Evolutionary conservation across 2,113 vertebrate genomes (phyloP).

Genomic region (Crotalus helleri): DNA sequence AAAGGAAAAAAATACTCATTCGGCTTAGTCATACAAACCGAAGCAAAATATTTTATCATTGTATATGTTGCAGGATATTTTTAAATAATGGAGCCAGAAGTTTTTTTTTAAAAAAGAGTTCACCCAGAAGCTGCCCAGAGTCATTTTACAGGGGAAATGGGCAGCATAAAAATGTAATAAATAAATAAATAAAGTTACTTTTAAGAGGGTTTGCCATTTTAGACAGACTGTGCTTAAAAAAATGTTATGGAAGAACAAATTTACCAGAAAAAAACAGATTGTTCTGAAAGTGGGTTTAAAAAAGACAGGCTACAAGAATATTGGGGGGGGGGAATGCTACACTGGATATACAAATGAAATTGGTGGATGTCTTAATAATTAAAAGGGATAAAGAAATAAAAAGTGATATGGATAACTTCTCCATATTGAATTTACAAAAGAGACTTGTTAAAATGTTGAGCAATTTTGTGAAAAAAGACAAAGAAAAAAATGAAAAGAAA

Average conservation of each 20-base stretch:
- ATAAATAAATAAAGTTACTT: not conserved
- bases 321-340: not conserved
- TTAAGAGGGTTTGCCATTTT: not conserved
- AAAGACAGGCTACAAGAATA: not conserved
- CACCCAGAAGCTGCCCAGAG: not conserved
- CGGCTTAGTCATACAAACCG: not conserved
- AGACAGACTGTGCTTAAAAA: not conserved
- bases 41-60: not conserved
- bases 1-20: not conserved
- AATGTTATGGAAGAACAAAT: not conserved
- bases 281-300: not conserved
- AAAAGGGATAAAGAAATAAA: not conserved
- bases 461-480: not conserved
- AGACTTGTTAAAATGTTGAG: not conserved
- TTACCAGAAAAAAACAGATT: not conserved
- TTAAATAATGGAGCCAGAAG: not conserved
- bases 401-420: not conserved
- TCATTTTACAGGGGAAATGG: not conserved
- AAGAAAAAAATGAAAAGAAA: not conserved
- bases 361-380: not conserved
- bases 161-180: not conserved
- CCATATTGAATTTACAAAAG: not conserved
- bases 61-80: not conserved
- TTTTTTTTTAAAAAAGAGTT: not conserved
- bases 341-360: not conserved